Evolutionary conservation across 2,113 vertebrate species (phyloP), one percentile per base, ranked within the genome.

Genomic region (Melospiza melodia): DNA sequence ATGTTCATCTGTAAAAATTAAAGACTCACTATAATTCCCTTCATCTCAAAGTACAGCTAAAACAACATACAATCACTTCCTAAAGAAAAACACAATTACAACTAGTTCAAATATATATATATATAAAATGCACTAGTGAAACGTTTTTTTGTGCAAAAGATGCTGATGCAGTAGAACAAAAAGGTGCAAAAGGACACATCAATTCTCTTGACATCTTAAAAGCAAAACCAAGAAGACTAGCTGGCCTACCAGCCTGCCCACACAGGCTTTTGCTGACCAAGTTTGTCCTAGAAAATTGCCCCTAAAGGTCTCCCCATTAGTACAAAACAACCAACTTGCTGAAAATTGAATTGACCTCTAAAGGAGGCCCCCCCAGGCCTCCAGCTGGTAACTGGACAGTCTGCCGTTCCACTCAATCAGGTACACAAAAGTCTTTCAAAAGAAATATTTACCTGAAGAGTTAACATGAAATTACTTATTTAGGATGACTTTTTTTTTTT

Each of bases 1-100:
- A 95, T 89, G 71, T 18, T 57, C 20, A 10, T 52, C 85, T 74
- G 68, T 81, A 88, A 92, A 93, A 96, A 54, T 49, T 20, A 81
- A 85, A 86, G 46, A 48, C 63, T 59, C 59, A 18, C 76, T 91
- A 22, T 68, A 87, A 95, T 87, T 87, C 65, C 24, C 68, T 88
- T 92, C 52, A 49, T 78, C 44, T 46, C 17, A 0, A 92, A 80
- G 48, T 41, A 39, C 4, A 0, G 15, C 48, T 74, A 9, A 52
- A 61, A 66, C 57, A 93, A 68, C 39, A 77, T 6, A 80, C 59
- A 67, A 43, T 46, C 51, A 55, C 59, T 90, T 92, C 72, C 75
- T 92, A 90, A 93, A 86, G 68, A 72, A 90, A 94, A 86, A 67
- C 43, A 88, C 63, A 93, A 93, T 77, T 90, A 76, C 23, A 89